Conservation (phyloP, 2,888 invertebrate species). For the Idaea dimidiata region DNA sequence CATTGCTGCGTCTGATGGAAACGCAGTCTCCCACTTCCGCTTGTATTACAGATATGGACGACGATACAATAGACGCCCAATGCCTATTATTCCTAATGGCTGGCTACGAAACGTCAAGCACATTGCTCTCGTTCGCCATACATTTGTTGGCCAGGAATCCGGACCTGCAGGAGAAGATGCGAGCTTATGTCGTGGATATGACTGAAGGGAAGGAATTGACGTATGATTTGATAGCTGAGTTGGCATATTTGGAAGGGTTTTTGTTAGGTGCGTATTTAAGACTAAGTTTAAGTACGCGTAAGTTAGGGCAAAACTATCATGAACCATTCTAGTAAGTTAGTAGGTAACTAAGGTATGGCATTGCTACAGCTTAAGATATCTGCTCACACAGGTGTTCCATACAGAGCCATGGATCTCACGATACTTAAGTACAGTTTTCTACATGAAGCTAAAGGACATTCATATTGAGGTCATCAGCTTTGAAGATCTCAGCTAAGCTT, state of each 20-base stretch:
- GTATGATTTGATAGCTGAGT: slow-evolving; percentile 57
- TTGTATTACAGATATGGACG: slow-evolving; percentile 64
- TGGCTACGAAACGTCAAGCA: slow-evolving; percentile 83
- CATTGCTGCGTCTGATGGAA: too few species aligned
- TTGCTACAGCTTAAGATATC: too few species aligned
- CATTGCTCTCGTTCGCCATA: slow-evolving; percentile 77
- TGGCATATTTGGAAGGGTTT: slow-evolving; percentile 65
- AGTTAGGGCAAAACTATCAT: neutral
- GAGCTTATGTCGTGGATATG: slow-evolving; percentile 60
- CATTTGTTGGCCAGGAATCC: slow-evolving; percentile 75
- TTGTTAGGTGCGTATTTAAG: slow-evolving; percentile 47
- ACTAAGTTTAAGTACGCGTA: too few species aligned
- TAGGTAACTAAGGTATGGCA: too few species aligned
- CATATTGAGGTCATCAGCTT: neutral
- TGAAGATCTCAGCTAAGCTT: neutral
- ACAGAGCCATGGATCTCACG: too few species aligned
- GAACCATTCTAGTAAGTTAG: too few species aligned
- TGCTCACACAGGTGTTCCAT: too few species aligned
- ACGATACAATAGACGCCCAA: slow-evolving; percentile 79
- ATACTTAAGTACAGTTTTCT: too few species aligned
- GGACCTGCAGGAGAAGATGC: slow-evolving; percentile 66
- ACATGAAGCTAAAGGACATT: too few species aligned
- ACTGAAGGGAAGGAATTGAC: slow-evolving; percentile 60
- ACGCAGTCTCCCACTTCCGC: too few species aligned
- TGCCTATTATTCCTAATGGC: slow-evolving; percentile 81